Percentiles rank a stretch among this genome's conserved stretches.
Evolutionary conservation across 2,113 vertebrate species (phyloP).

Genomic region (Atractosteus spatula): DNA sequence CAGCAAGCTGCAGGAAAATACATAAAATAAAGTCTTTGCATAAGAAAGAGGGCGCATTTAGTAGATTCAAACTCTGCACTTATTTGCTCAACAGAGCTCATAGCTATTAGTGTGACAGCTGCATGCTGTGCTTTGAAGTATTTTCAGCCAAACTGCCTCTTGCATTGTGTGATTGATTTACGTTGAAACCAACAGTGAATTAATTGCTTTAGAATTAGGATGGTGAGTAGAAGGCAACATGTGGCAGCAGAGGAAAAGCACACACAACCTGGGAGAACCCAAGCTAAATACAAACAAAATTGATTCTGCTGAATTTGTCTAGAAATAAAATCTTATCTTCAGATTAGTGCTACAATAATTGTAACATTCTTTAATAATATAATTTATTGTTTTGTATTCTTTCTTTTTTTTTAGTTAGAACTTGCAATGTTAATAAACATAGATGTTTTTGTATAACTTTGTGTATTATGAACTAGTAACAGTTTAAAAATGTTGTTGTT

Average conservation of each 20-base stretch:
- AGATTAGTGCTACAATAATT: too few relatives aligned
- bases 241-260: background rate
- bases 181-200: conserved; percentile 11
- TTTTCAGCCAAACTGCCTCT: background rate
- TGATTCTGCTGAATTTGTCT: too few relatives aligned
- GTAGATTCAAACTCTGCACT: background rate
- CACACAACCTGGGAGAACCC: background rate
- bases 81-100: background rate
- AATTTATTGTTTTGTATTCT: too few relatives aligned
- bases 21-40: background rate
- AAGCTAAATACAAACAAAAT: background rate
- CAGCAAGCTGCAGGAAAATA: background rate
- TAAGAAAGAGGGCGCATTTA: background rate
- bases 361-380: too few relatives aligned
- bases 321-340: too few relatives aligned
- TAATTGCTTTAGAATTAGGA: conserved; percentile 14
- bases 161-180: conserved; percentile 15
- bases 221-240: background rate
- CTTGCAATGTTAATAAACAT: too few relatives aligned
- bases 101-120: conserved; percentile 12
- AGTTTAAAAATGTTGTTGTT: too few relatives aligned
- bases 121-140: background rate
- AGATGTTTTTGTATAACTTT: too few relatives aligned
- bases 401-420: too few relatives aligned
- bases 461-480: too few relatives aligned